Percentiles rank a stretch among this genome's conserved stretches.
phyloP scores from a whole-genome alignment of 2,888 invertebrate species.

The Harpagoxenus sublaevis region DNA sequence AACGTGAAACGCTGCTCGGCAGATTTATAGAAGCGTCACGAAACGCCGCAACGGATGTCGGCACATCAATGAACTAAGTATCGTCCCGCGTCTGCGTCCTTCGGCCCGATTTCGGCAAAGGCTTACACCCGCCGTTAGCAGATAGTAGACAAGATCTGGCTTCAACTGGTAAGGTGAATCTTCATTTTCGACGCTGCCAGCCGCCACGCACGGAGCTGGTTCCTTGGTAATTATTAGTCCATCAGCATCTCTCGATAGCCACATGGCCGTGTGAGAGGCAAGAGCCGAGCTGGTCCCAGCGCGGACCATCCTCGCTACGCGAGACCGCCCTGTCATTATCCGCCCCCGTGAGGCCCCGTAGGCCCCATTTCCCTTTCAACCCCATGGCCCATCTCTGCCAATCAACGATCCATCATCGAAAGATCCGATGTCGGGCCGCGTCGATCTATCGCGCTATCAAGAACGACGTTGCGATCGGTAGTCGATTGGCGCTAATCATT shows the following conservation, averaged over 20 bases:
- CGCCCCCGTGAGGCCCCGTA: conserved; percentile 82
- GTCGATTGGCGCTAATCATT: conserved; percentile 47
- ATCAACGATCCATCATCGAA: conserved; percentile 85
- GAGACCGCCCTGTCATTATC: conserved; percentile 86
- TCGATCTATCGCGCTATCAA: conserved; percentile 60
- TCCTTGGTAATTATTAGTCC: conserved; percentile 84
- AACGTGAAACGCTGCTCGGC: background rate
- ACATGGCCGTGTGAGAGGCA: conserved; percentile 81
- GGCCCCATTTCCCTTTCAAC: conserved; percentile 85
- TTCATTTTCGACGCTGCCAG: conserved; percentile 78
- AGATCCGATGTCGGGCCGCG: conserved; percentile 74
- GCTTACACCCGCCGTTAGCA: conserved; percentile 49
- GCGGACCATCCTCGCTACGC: conserved; percentile 78
- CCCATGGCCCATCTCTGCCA: conserved; percentile 82
- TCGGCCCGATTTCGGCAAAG: conserved; percentile 28
- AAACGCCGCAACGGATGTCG: background rate
- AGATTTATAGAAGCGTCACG: background rate
- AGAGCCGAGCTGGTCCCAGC: conserved; percentile 71
- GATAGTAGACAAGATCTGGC: conserved; percentile 58
- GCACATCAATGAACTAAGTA: conserved; percentile 36
- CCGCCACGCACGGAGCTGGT: conserved; percentile 75
- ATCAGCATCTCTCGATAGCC: conserved; percentile 84
- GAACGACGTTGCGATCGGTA: conserved; percentile 27
- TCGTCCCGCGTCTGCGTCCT: conserved; percentile 26
- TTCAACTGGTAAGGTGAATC: conserved; percentile 75